These are phyloP conservation scores for Catostomus latipinnis DNA, from an alignment of 2,797 vertebrate genomes.

Conservation along the genomic window DNA sequence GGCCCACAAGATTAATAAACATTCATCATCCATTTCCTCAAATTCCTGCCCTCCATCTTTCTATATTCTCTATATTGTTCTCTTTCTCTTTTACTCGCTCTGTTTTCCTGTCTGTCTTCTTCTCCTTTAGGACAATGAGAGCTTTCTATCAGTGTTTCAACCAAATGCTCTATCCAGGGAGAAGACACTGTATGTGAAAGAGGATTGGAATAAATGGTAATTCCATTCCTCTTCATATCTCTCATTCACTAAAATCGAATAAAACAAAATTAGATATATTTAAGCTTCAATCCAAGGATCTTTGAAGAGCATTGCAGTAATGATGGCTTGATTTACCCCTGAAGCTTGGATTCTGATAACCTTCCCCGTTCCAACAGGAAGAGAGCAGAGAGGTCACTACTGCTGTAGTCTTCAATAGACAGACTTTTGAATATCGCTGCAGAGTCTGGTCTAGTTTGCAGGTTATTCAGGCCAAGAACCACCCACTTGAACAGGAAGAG, in stretches of 20 bases:
- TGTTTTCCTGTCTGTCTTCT: conserved; percentile 29
- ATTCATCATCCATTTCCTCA: conserved; percentile 59
- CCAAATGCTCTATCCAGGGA: not conserved
- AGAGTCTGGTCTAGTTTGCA: not conserved
- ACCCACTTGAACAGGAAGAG: not conserved
- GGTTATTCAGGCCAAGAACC: not conserved
- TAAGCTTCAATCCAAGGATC: conserved; percentile 24
- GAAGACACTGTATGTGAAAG: not conserved
- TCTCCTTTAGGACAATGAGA: conserved; percentile 39
- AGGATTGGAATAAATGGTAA: not conserved
- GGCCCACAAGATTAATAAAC: conserved; percentile 63
- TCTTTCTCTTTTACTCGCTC: conserved; percentile 23
- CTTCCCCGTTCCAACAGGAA: not conserved
- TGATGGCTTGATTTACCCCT: conserved; percentile 20
- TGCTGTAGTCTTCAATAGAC: not conserved
- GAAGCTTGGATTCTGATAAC: conserved; percentile 23
- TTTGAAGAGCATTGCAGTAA: conserved; percentile 7
- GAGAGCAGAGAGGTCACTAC: conserved; percentile 17
- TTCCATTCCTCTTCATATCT: conserved; percentile 2
- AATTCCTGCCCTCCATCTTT: conserved; percentile 31
- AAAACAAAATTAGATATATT: conserved; percentile 6
- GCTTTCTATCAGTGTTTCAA: conserved; percentile 48
- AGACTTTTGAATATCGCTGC: too few relatives aligned
- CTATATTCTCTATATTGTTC: conserved; percentile 19
- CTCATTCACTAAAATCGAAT: conserved; percentile 11